Conservation (phyloP, 2,888 invertebrate species). For the Drosophila prostipennis region DNA sequence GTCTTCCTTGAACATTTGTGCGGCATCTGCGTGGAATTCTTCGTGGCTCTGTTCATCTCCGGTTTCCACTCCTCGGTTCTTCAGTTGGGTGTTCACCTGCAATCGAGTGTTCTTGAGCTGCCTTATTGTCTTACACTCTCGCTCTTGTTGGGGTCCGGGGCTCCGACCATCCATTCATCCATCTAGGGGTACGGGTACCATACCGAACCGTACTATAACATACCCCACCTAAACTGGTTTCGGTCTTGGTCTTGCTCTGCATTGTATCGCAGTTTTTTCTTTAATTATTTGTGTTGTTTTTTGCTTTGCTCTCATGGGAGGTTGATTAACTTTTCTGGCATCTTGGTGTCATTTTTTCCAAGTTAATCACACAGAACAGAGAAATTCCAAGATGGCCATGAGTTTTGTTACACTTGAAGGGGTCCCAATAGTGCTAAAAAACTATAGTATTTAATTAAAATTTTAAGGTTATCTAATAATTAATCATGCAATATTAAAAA, state of each 20-base stretch:
- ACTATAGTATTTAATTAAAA: not conserved
- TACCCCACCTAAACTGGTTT: conserved; percentile 65
- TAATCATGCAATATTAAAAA: not conserved
- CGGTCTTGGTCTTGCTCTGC: conserved; percentile 48
- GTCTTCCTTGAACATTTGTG: conserved; percentile 60
- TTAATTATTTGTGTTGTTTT: conserved; percentile 59
- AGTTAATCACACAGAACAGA: not conserved
- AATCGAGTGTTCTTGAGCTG: conserved; percentile 63
- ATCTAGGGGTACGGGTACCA: conserved; percentile 14
- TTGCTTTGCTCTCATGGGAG: not conserved
- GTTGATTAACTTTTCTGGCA: conserved; percentile 24
- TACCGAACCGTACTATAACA: conserved; percentile 4
- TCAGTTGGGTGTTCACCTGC: conserved; percentile 38
- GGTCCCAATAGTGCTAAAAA: no score
- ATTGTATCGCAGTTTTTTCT: conserved; percentile 48
- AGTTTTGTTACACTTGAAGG: conserved; percentile 10
- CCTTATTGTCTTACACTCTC: conserved; percentile 62
- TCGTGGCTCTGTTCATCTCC: conserved; percentile 23
- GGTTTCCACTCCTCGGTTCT: conserved; percentile 26
- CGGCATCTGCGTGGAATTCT: conserved; percentile 56
- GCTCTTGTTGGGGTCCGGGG: conserved; percentile 57
- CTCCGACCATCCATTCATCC: conserved; percentile 17
- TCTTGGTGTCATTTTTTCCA: conserved; percentile 3
- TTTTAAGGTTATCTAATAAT: not conserved
- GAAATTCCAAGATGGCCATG: not conserved